Evolutionary conservation across 2,888 invertebrate species (phyloP).

Genomic region (Pollenia amentaria): DNA sequence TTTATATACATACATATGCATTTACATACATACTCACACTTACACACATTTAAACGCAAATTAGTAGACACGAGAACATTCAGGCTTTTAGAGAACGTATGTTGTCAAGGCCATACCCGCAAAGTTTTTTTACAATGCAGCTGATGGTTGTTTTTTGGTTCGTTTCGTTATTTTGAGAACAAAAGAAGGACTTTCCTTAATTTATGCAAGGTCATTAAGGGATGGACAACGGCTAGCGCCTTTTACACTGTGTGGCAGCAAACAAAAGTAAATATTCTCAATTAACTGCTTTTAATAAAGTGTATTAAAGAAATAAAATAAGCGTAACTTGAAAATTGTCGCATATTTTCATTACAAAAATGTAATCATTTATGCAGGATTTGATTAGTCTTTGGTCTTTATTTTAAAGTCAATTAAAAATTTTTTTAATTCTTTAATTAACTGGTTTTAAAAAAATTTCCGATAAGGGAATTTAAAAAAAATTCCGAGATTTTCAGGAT

Average conservation of each 20-base stretch:
- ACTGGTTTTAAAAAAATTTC: too few species aligned
- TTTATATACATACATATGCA: too few species aligned
- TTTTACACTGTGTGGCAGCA: slow-evolving; percentile 47
- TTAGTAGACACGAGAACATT: neutral
- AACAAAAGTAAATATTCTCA: slow-evolving; percentile 42
- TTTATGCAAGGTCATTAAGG: slow-evolving; percentile 69
- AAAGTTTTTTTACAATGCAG: slow-evolving; percentile 67
- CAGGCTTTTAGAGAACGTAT: slow-evolving; percentile 42
- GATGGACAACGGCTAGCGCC: slow-evolving; percentile 67
- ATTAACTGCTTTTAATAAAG: slow-evolving; percentile 54
- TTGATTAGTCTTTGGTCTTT: too few species aligned
- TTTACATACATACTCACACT: slow-evolving; percentile 7
- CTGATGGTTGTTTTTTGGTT: slow-evolving; percentile 55
- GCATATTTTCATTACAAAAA: too few species aligned
- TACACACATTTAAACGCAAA: neutral
- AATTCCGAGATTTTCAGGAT: too few species aligned
- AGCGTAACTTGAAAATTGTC: neutral
- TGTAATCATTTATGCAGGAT: too few species aligned
- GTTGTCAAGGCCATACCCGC: slow-evolving; percentile 68
- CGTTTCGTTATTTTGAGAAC: slow-evolving; percentile 16
- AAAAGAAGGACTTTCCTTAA: slow-evolving; percentile 51
- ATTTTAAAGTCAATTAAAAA: too few species aligned
- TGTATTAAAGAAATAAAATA: neutral
- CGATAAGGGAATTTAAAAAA: too few species aligned
- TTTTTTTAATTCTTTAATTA: too few species aligned